Evolutionary conservation across 2,113 vertebrate species (phyloP).

Genomic region (Chloropsis hardwickii): DNA sequence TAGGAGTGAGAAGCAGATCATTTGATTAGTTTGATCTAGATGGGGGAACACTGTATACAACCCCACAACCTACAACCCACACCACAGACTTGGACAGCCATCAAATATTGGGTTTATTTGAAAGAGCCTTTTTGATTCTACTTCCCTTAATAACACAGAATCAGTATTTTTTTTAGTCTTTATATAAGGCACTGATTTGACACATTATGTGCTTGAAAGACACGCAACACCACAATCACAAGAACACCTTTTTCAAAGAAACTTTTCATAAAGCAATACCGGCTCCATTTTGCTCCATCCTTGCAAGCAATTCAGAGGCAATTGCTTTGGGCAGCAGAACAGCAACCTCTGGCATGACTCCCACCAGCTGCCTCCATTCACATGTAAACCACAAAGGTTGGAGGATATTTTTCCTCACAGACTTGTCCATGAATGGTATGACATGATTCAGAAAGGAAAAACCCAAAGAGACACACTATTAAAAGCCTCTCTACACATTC

Average conservation of each 20-base stretch:
- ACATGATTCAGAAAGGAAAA: background rate
- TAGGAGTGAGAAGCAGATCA: background rate
- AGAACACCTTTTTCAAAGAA: background rate
- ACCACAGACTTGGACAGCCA: background rate
- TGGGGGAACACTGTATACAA: background rate
- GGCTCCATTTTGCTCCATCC: background rate
- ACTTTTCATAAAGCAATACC: background rate
- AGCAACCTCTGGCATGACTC: slow-evolving; percentile 25
- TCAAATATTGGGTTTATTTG: background rate
- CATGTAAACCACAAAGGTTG: slow-evolving; percentile 22
- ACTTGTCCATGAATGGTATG: background rate
- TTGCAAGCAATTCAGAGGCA: slow-evolving; percentile 14
- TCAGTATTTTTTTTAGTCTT: background rate
- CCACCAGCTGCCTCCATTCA: slow-evolving; percentile 36
- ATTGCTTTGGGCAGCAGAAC: slow-evolving; percentile 10
- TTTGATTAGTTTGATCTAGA: background rate
- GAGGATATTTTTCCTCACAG: background rate
- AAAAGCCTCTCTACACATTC: background rate
- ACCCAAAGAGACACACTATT: background rate
- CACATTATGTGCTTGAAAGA: background rate
- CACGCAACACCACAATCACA: background rate
- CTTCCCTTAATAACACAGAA: background rate
- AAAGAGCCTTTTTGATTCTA: background rate
- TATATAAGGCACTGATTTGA: background rate
- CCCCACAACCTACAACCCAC: background rate